These are phyloP conservation scores for Caenorhabditis brenneri DNA, from an alignment of 1,140 invertebrate genomes.

Conservation along the genomic window DNA sequence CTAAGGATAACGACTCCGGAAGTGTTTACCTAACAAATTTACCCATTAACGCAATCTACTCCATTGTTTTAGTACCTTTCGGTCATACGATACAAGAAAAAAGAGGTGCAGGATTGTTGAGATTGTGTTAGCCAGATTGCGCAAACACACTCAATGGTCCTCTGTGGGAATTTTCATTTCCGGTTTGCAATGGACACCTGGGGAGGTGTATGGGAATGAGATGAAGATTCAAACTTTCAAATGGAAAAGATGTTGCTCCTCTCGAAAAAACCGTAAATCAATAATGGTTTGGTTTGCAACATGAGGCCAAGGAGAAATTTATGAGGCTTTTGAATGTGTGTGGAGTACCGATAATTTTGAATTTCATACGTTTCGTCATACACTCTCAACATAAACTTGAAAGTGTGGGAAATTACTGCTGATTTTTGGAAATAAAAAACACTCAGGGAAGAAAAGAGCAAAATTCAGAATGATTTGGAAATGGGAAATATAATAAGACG, in stretches of 20 bases:
- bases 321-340: conserved; percentile 6
- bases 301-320: neutral
- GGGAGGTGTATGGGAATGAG: neutral
- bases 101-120: neutral
- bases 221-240: neutral
- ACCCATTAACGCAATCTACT: conserved; percentile 25
- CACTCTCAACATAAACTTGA: neutral
- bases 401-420: neutral
- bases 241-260: neutral
- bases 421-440: neutral
- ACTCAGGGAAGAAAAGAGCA: no score
- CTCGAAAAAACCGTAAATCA: conserved; percentile 27
- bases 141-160: conserved; percentile 18
- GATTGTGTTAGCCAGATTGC: neutral
- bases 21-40: conserved; percentile 41
- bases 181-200: conserved; percentile 29
- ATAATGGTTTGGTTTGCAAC: conserved; percentile 28
- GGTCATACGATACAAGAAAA: conserved; percentile 17
- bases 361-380: neutral
- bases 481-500: no score
- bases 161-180: neutral
- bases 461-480: no score
- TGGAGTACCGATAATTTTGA: neutral
- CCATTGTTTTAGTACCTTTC: conserved; percentile 40
- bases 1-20: conserved; percentile 35